Evolutionary conservation across 2,113 vertebrate species (phyloP), one percentile per base, ranked within the genome.

Genomic region (Sylvilagus bachmani): DNA sequence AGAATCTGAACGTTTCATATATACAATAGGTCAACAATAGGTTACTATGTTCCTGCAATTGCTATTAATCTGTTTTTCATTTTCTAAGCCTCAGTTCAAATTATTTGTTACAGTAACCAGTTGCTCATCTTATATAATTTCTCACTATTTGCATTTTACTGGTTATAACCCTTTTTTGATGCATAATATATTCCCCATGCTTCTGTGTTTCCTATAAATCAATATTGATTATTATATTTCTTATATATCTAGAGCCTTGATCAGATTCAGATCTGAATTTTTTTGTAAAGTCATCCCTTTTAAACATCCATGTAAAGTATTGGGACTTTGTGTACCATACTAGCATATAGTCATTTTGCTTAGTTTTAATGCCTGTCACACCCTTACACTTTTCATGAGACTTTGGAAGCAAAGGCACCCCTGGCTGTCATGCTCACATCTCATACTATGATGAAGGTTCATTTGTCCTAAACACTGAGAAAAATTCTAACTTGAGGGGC

Each of bases 321-420:
- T 36, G 49, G 13, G 31, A 33, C 3, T 88, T 75, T n/a, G 67
- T 16, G 49, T 69, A 5, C 25, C 70, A 24, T 69, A 64, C 51
- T 70, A 89, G 22, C 71, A 88, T 55, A 33, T 10, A 95, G 51
- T 24, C 14, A 80, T 44, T 90, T 82, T 82, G 27, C 25, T 78
- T 73, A 82, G n/a, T 95, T 93, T 95, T 64, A 55, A 55, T 49
- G 24, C 49, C 14, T 75, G 19, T 19, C 24, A 29, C 44, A 80
- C 19, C 33, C 27, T 69, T 51, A 62, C 73, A 78, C 62, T 89
- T 91, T 61, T 53, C 22, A 75, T 70, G 49, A 90, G 36, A 86
- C 81, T 1, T 3, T 22, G 6, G 22, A 61, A 90, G 2, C 5
- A 79, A 0, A 44, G 31, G 36, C 22, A 53, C 1, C 27, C 3